Evolutionary conservation across 2,888 invertebrate genomes (phyloP).

Genomic region (Nesidiocoris tenuis): DNA sequence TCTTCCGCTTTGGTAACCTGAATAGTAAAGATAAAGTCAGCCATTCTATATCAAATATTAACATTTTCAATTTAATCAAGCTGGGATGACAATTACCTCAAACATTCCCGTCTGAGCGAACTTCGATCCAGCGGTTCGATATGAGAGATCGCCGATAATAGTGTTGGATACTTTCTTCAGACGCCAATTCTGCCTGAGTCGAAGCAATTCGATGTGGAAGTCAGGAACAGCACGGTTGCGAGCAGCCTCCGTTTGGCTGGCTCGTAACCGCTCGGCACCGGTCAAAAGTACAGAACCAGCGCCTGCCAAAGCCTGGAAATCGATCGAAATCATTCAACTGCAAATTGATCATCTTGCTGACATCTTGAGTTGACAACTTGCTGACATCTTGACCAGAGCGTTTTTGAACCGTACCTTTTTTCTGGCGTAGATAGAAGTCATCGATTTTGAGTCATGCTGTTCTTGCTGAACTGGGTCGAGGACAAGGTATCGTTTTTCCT

Average conservation of each 20-base stretch:
- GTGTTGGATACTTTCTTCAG: constrained; percentile 94
- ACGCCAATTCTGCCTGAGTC: constrained; percentile 90
- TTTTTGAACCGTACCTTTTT: too few species aligned
- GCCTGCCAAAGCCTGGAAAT: constrained; percentile 66
- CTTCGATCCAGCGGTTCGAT: constrained; percentile 91
- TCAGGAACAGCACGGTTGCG: constrained; percentile 78
- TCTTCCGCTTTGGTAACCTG: constrained; percentile 73
- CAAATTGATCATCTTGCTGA: constrained; percentile 5
- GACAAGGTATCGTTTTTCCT: constrained; percentile 92
- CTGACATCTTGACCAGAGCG: too few species aligned
- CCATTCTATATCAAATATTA: too few species aligned
- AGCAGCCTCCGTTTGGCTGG: constrained; percentile 76
- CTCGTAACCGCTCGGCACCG: constrained; percentile 83
- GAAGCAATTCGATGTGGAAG: constrained; percentile 87
- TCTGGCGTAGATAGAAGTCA: constrained; percentile 87
- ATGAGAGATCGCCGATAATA: constrained; percentile 94
- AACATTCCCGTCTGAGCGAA: constrained; percentile 91
- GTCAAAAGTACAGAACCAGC: constrained; percentile 80
- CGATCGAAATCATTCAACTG: constrained; percentile 53
- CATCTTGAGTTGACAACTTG: too few species aligned
- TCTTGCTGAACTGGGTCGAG: constrained; percentile 89
- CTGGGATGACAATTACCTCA: constrained; percentile 64
- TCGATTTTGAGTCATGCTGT: constrained; percentile 72
- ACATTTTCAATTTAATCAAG: not conserved
- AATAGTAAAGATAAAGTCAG: too few species aligned